These are phyloP conservation scores for Peromyscus eremicus DNA, from an alignment of 2,797 vertebrate species.

Conservation along the genomic window DNA sequence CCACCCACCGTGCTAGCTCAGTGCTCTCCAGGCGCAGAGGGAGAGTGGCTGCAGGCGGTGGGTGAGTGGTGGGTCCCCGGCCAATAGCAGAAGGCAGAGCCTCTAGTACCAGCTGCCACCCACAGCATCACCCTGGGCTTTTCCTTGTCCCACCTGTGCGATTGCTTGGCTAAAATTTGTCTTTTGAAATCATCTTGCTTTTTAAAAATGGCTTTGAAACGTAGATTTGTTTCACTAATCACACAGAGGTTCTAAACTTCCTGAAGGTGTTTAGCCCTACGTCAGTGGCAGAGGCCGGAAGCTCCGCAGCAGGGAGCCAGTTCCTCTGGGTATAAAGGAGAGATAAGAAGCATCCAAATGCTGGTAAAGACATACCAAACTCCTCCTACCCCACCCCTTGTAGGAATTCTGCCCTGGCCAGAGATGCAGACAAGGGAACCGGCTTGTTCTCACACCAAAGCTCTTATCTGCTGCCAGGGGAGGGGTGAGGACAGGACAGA, in stretches of 20 bases:
- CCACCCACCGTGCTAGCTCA: background rate
- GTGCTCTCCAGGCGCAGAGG: too few species aligned
- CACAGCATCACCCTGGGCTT: background rate
- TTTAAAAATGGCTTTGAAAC: background rate
- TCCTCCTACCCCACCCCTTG: background rate
- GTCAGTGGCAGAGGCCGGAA: background rate
- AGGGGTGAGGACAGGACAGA: background rate
- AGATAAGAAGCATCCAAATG: background rate
- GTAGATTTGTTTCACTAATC: background rate
- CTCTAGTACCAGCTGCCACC: background rate
- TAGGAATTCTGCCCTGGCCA: background rate
- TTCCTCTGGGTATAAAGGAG: background rate
- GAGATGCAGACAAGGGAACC: background rate
- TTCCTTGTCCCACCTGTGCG: background rate
- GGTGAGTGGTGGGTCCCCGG: accelerated
- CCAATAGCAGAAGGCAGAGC: background rate
- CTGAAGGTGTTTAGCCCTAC: background rate
- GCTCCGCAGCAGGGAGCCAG: background rate
- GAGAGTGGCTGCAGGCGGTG: background rate
- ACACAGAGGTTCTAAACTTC: background rate
- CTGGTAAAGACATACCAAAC: background rate
- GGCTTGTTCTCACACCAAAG: background rate
- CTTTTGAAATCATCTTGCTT: background rate
- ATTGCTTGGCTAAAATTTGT: background rate
- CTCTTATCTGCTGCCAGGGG: background rate